Conservation (phyloP, 2,888 invertebrate genomes). For the Rotaria sp. region DNA sequence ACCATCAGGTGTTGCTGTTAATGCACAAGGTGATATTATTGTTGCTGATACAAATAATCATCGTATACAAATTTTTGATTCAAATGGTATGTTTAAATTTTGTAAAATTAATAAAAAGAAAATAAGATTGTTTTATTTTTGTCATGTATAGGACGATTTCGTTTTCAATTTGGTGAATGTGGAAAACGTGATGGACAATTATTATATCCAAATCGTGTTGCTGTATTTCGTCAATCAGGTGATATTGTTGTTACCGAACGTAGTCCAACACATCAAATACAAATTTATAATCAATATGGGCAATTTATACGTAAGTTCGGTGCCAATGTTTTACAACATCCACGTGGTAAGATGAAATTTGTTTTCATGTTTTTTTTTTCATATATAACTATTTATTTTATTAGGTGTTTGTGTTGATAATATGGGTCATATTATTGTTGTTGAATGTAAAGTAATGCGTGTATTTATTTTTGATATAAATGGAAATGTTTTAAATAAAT, state of each 20-base stretch:
- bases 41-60: slow-evolving; percentile 95
- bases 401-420: slow-evolving; percentile 86
- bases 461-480: slow-evolving; percentile 73
- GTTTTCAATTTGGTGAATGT: slow-evolving; percentile 81
- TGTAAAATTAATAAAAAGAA: too few relatives aligned
- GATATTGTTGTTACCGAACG: slow-evolving; percentile 98
- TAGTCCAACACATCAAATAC: slow-evolving; percentile 91
- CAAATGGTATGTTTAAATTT: slow-evolving; percentile 57
- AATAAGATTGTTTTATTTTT: too few relatives aligned
- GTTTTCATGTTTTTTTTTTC: too few relatives aligned
- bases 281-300: slow-evolving; percentile 98
- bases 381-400: too few relatives aligned
- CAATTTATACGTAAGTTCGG: slow-evolving; percentile 98
- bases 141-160: background rate
- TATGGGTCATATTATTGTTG: slow-evolving; percentile 94
- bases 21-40: slow-evolving; percentile 96
- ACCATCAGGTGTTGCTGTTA: slow-evolving; percentile 96
- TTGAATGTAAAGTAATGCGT: slow-evolving; percentile 69
- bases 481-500: slow-evolving; percentile 67
- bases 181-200: slow-evolving; percentile 90
- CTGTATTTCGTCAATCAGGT: slow-evolving; percentile 91
- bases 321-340: slow-evolving; percentile 95
- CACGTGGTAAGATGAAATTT: slow-evolving; percentile 62
- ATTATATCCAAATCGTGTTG: slow-evolving; percentile 88
- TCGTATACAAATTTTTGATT: slow-evolving; percentile 96